phyloP scores from a whole-genome alignment of 2,888 invertebrate species.

The Caenorhabditis sulstoni region DNA sequence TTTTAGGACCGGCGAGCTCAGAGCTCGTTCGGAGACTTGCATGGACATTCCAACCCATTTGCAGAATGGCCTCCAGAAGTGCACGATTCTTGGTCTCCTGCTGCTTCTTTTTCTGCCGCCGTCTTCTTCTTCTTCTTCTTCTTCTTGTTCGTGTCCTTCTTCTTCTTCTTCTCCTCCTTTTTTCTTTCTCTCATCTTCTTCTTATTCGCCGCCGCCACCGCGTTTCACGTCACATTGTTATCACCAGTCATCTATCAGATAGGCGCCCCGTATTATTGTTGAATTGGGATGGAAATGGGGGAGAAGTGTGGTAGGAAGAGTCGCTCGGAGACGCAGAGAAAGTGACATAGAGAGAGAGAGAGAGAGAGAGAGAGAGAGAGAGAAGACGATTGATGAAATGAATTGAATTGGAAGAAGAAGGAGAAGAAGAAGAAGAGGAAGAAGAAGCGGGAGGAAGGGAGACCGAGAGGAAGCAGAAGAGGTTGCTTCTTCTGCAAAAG shows the following conservation, averaged over 20 bases:
- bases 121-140: background rate
- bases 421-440: slow-evolving; percentile 16
- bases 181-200: slow-evolving; percentile 4
- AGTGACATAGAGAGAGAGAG: slow-evolving; percentile 9
- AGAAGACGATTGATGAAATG: slow-evolving; percentile 47
- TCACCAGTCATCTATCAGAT: slow-evolving; percentile 57
- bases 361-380: background rate
- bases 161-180: slow-evolving; percentile 1
- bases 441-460: slow-evolving; percentile 16
- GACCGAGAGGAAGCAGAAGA: slow-evolving; percentile 3
- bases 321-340: slow-evolving; percentile 22
- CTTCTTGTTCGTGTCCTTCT: slow-evolving; percentile 18
- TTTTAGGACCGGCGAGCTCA: too few relatives aligned
- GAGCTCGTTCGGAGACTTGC: too few relatives aligned
- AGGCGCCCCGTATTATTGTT: slow-evolving; percentile 58
- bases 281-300: slow-evolving; percentile 47
- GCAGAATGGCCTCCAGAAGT: background rate
- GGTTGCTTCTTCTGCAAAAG: background rate
- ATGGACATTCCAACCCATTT: too few relatives aligned
- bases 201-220: slow-evolving; percentile 19
- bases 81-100: slow-evolving; percentile 24
- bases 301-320: slow-evolving; percentile 19
- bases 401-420: slow-evolving; percentile 50
- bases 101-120: slow-evolving; percentile 7
- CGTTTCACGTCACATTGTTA: slow-evolving; percentile 56